phyloP scores from a whole-genome alignment of 2,888 invertebrate genomes.

The Habroteleia sp. region DNA sequence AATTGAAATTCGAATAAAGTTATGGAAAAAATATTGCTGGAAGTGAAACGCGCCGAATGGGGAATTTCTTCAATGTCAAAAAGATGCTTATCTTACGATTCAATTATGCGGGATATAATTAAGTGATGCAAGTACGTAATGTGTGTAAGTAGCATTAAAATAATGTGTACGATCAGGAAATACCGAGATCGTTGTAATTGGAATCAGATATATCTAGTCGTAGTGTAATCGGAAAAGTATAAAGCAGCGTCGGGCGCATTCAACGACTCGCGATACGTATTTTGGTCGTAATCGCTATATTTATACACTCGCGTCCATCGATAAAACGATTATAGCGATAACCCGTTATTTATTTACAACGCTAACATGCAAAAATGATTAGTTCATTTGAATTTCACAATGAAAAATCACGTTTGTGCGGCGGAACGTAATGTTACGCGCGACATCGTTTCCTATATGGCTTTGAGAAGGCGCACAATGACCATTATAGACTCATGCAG shows the following conservation, averaged over 20 bases:
- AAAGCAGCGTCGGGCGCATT: constrained; percentile 18
- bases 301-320: constrained; percentile 28
- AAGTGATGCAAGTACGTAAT: constrained; percentile 49
- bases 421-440: not conserved
- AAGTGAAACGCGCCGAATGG: too few relatives aligned
- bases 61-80: too few relatives aligned
- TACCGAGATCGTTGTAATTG: constrained; percentile 49
- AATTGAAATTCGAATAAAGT: too few relatives aligned
- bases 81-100: constrained; percentile 44
- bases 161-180: constrained; percentile 48
- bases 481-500: constrained; percentile 46
- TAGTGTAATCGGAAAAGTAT: constrained; percentile 37
- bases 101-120: constrained; percentile 50
- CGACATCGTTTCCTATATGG: constrained; percentile 44
- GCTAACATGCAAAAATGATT: constrained; percentile 28
- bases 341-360: constrained; percentile 27
- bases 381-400: constrained; percentile 40
- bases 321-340: constrained; percentile 43
- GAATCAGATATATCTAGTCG: constrained; percentile 46
- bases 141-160: constrained; percentile 48
- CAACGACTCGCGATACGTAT: constrained; percentile 22
- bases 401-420: constrained; percentile 15
- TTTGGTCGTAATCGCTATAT: constrained; percentile 40
- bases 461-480: constrained; percentile 34
- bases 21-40: not conserved